These are phyloP conservation scores for Tragelaphus buxtoni DNA, from an alignment of 2,113 vertebrate species.

Conservation along the genomic window DNA sequence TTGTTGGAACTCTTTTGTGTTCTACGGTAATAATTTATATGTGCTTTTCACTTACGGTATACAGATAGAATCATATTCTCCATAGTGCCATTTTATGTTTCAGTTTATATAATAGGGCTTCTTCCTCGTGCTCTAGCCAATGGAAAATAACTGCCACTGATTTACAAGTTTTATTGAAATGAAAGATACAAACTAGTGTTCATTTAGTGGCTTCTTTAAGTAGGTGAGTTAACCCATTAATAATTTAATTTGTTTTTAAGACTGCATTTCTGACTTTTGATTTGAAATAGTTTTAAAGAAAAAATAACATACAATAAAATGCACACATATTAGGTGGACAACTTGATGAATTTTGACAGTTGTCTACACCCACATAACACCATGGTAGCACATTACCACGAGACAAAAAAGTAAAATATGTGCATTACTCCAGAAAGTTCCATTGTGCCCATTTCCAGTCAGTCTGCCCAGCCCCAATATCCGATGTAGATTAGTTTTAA, in stretches of 20 bases:
- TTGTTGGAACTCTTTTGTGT: not conserved
- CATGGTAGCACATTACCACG: not conserved
- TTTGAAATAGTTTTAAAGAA: not conserved
- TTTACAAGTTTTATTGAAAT: not conserved
- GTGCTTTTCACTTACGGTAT: not conserved
- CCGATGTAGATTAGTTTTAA: not conserved
- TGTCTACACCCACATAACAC: not conserved
- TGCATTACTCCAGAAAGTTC: not conserved
- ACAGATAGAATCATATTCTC: not conserved
- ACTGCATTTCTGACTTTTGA: not conserved
- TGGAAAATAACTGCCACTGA: not conserved
- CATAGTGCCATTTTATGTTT: not conserved
- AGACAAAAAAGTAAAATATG: not conserved
- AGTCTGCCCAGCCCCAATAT: not conserved
- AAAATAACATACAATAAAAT: not conserved
- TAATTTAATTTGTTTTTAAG: not conserved
- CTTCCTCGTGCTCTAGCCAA: not conserved
- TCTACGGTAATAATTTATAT: not conserved
- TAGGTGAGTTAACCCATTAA: not conserved
- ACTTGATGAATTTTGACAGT: not conserved
- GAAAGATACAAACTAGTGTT: not conserved
- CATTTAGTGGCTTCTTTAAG: conserved; percentile 20
- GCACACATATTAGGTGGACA: not conserved
- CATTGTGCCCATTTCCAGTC: not conserved
- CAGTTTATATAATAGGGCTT: not conserved